Conservation (phyloP, 2,797 vertebrate genomes). For the Sebastes steindachneri region DNA sequence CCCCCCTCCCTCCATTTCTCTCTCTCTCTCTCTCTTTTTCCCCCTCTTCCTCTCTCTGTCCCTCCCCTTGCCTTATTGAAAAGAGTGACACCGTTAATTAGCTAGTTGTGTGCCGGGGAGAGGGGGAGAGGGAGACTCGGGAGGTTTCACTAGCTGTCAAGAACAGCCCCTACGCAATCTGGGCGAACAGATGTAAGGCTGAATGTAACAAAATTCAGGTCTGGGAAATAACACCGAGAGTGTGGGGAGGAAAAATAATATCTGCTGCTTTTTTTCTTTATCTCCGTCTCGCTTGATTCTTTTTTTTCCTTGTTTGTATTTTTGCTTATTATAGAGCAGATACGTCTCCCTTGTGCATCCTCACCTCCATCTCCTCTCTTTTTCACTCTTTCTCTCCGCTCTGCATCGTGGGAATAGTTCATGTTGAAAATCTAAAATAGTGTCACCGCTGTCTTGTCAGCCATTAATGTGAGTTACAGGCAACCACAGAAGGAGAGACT, state of each 20-base stretch:
- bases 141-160: conserved; percentile 88
- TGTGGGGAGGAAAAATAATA: conserved; percentile 59
- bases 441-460: conserved; percentile 52
- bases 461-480: conserved; percentile 48
- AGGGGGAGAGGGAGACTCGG: conserved; percentile 88
- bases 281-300: conserved; percentile 50
- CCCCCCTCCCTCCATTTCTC: not conserved
- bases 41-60: conserved; percentile 38
- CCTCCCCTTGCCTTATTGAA: conserved; percentile 70
- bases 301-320: conserved; percentile 43
- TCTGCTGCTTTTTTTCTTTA: conserved; percentile 34
- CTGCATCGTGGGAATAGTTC: conserved; percentile 34
- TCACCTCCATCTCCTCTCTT: conserved; percentile 16
- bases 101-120: conserved; percentile 79
- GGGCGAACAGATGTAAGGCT: conserved; percentile 87
- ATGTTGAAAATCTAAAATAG: conserved; percentile 71
- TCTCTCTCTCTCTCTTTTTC: not conserved
- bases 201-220: conserved; percentile 88
- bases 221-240: conserved; percentile 82
- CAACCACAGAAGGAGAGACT: conserved; percentile 9
- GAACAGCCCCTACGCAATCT: conserved; percentile 89
- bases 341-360: conserved; percentile 37
- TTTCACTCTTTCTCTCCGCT: not conserved
- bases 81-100: conserved; percentile 89
- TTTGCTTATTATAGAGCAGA: conserved; percentile 38